These are phyloP conservation scores for Xiphophorus hellerii DNA, from an alignment of 2,113 vertebrate genomes.

Conservation along the genomic window DNA sequence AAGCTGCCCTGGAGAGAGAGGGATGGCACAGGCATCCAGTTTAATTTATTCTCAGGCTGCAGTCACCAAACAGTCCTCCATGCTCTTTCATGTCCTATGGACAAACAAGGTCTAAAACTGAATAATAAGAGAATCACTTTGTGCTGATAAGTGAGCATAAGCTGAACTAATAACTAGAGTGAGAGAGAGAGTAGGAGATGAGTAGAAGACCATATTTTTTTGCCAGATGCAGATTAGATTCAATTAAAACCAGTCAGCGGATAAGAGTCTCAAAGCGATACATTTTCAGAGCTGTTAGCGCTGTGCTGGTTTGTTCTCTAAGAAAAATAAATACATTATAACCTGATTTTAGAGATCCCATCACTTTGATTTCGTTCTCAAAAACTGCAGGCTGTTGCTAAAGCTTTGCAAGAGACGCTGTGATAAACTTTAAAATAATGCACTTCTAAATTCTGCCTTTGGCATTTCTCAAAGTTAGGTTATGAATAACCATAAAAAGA, in stretches of 20 bases:
- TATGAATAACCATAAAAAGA: not conserved
- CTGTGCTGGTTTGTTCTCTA: too few relatives aligned
- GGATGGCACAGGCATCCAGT: conserved; percentile 53
- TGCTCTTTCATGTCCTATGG: not conserved
- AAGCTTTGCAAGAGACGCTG: not conserved
- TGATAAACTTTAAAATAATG: not conserved
- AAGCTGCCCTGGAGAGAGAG: conserved; percentile 41
- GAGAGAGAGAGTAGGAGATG: not conserved
- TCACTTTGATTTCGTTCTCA: too few relatives aligned
- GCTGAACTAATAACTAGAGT: not conserved
- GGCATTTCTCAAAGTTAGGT: not conserved
- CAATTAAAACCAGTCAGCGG: not conserved
- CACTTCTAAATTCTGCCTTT: not conserved
- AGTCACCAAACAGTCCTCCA: conserved; percentile 5
- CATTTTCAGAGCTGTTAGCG: too few relatives aligned
- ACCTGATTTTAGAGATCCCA: too few relatives aligned
- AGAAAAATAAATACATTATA: too few relatives aligned
- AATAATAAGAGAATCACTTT: not conserved
- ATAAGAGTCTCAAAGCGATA: too few relatives aligned
- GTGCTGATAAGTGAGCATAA: not conserved
- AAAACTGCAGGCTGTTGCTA: not conserved
- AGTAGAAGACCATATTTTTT: not conserved
- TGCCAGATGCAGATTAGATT: not conserved
- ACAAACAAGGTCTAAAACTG: not conserved
- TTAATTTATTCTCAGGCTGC: conserved; percentile 17